Conservation (phyloP, 2,797 vertebrate species). For the Spinus pinus region DNA sequence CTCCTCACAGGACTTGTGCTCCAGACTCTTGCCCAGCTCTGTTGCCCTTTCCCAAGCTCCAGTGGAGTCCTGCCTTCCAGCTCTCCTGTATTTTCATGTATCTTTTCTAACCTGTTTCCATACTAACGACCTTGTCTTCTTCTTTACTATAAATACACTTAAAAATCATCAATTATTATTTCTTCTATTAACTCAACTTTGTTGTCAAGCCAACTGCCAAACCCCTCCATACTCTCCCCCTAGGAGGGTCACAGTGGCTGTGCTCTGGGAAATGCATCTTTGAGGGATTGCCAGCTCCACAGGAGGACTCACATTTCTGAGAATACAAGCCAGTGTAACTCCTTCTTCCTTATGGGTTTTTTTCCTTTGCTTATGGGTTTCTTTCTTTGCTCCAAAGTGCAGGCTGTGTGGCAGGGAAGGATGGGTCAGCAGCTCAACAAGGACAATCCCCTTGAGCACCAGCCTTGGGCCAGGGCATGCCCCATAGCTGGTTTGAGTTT, state of each 20-base stretch:
- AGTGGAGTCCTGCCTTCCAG: background rate
- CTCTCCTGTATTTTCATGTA: background rate
- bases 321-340: accelerated
- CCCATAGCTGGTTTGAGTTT: background rate
- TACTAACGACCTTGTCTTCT: background rate
- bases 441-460: background rate
- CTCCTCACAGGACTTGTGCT: background rate
- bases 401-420: background rate
- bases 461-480: background rate
- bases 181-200: background rate
- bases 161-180: background rate
- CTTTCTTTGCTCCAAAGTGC: background rate
- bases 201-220: background rate
- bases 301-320: background rate
- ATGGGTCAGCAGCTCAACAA: background rate
- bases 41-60: background rate
- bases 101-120: background rate
- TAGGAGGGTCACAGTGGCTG: background rate
- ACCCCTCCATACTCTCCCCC: background rate
- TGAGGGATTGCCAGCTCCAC: background rate
- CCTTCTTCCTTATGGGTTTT: background rate
- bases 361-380: background rate
- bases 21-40: background rate
- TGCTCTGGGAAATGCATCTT: accelerated
- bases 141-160: background rate